These are phyloP conservation scores for Temnothorax unifasciatus DNA, from an alignment of 2,888 invertebrate species.

Conservation along the genomic window DNA sequence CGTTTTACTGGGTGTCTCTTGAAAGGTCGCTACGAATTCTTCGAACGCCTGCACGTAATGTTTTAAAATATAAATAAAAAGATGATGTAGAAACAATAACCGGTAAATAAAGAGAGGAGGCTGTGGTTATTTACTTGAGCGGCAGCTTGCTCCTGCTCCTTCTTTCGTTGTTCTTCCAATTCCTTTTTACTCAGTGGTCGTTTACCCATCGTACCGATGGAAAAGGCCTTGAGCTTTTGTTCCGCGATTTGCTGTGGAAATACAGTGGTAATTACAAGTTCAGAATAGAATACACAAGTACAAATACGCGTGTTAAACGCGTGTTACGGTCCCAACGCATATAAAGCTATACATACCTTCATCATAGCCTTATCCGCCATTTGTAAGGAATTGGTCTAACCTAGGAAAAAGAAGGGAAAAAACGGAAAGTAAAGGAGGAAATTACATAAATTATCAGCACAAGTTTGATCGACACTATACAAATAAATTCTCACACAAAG, in stretches of 20 bases:
- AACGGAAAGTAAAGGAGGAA: no score
- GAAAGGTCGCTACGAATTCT: slow-evolving; percentile 99
- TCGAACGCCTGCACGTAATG: slow-evolving; percentile 91
- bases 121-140: slow-evolving; percentile 90
- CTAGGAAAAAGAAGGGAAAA: slow-evolving; percentile 56
- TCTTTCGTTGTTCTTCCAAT: slow-evolving; percentile 94
- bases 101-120: background rate
- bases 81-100: slow-evolving; percentile 23
- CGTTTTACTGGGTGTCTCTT: slow-evolving; percentile 93
- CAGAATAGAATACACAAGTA: background rate
- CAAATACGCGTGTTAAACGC: background rate
- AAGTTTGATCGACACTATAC: no score
- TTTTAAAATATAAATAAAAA: background rate
- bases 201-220: slow-evolving; percentile 92
- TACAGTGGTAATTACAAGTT: background rate
- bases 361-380: slow-evolving; percentile 85
- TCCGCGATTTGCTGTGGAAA: slow-evolving; percentile 89
- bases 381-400: slow-evolving; percentile 66
- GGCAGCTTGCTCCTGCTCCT: slow-evolving; percentile 96
- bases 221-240: slow-evolving; percentile 92
- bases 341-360: slow-evolving; percentile 79
- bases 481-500: no score
- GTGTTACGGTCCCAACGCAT: no score
- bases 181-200: slow-evolving; percentile 93
- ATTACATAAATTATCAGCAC: no score